Base-by-base conservation (phyloP, 2,113 vertebrate species). In the Gnathonemus longibarbis region DNA sequence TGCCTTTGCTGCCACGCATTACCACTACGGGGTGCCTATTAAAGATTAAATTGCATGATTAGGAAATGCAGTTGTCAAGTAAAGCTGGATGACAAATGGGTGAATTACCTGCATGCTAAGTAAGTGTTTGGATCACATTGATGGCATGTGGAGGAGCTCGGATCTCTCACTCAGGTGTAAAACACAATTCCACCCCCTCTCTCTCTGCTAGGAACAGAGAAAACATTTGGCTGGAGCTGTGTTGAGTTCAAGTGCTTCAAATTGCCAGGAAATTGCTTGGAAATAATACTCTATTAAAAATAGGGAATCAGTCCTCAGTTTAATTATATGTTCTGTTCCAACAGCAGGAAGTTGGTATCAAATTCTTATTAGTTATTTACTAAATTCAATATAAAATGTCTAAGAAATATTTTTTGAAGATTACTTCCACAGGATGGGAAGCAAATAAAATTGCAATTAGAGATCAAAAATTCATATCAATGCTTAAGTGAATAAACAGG, bases 221-320 rank as follows among this genome's bases (percentile, higher is more conserved):
- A 89, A 90, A 90, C 92, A 92, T 93, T 87, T 93, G 90, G 93
- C 92, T 92, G 93, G 92, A 91, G 90, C 90, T 90, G 86, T 95
- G 94, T 96, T 94, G 95, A 95, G 94, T 95, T 93, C 93, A 94
- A 92, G 92, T 93, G 93, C 94, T 94, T 95, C 92, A 95, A 95
- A 95, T 52, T 87, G 85, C 85, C 17, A 53, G 85, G 85, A 87
- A 87, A 53, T 94, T 93, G 93, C 93, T 92, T 92, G 89, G 94
- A 95, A 96, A 95, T 95, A 95, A 94, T 94, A 94, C 93, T 95
- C 94, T 92, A 95, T 95, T 94, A 95, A 94, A 91, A 92, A 94
- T 93, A 93, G 93, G 92, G 94, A 95, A 96, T 95, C 94, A 95
- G 93, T 93, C 94, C 91, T 90, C 24, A 88, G 86, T 94, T 96